phyloP scores from a whole-genome alignment of 2,888 invertebrate species.

The Hecatera dysodea region DNA sequence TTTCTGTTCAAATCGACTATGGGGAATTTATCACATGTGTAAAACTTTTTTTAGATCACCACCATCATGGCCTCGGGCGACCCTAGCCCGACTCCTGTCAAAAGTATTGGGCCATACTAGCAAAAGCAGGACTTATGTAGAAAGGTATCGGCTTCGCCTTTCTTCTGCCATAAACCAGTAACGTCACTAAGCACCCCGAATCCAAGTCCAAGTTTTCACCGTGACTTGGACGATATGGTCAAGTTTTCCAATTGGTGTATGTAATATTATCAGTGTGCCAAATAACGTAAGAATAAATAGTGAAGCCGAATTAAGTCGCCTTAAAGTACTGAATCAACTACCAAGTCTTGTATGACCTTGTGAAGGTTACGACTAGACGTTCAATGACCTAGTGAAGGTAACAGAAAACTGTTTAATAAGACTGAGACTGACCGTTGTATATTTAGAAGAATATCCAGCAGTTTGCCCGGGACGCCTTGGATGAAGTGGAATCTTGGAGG shows the following conservation, averaged over 20 bases:
- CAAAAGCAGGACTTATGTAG: neutral
- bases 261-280: neutral
- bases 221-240: neutral
- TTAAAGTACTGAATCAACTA: neutral
- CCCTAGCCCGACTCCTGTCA: no score
- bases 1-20: neutral
- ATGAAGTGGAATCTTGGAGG: neutral
- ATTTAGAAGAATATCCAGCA: neutral
- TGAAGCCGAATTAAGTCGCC: neutral
- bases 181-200: no score
- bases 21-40: no score
- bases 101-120: neutral
- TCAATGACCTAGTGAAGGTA: slow-evolving; percentile 25
- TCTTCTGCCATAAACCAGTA: neutral
- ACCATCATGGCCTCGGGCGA: no score
- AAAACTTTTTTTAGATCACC: no score
- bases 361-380: slow-evolving; percentile 22
- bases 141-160: neutral
- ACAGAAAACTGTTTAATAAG: neutral
- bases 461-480: fast-evolving
- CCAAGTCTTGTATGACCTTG: slow-evolving; percentile 15
- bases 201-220: neutral
- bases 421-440: neutral
- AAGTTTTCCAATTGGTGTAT: no score
- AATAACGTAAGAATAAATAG: neutral